A percentile compares a stretch with the other conserved stretches of the same genome.
Evolutionary conservation across 1,140 invertebrate genomes (phyloP).

Genomic region (Ceratoteleas bidentatus): DNA sequence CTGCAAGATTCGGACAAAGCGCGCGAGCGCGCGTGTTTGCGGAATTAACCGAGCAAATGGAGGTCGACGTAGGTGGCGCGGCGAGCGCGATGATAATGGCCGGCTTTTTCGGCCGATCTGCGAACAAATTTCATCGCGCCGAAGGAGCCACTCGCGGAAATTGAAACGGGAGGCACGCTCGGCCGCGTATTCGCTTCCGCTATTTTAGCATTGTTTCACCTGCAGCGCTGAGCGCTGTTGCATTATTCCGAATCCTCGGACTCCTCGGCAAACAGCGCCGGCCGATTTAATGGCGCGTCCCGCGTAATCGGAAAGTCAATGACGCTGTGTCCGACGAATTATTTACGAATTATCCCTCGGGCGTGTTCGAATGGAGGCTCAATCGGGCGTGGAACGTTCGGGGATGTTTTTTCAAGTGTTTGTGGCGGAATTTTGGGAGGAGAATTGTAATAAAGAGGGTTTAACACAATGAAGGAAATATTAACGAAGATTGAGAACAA

Average conservation of each 20-base stretch:
- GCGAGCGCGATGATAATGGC: slow-evolving; percentile 54
- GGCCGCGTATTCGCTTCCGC: slow-evolving; percentile 42
- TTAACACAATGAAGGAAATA: no score
- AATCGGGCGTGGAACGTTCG: no score
- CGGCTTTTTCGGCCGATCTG: slow-evolving; percentile 67
- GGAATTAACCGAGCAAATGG: slow-evolving; percentile 57
- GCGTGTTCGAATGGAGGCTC: no score
- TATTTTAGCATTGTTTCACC: slow-evolving; percentile 60
- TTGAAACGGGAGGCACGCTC: slow-evolving; percentile 70
- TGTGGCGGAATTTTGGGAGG: no score
- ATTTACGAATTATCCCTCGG: slow-evolving; percentile 22
- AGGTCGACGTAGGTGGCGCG: slow-evolving; percentile 39
- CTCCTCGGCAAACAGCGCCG: slow-evolving; percentile 29
- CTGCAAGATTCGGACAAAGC: slow-evolving; percentile 42
- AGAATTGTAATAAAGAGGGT: no score
- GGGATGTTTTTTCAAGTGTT: no score
- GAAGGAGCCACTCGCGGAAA: slow-evolving; percentile 68
- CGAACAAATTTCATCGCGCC: slow-evolving; percentile 75
- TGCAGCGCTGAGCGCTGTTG: slow-evolving; percentile 37
- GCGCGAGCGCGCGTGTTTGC: slow-evolving; percentile 32
- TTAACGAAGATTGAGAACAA: no score
- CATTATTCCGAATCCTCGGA: slow-evolving; percentile 52
- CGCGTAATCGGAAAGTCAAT: slow-evolving; percentile 39
- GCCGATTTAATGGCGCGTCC: slow-evolving; percentile 39
- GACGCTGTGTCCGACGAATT: not conserved